Conservation (phyloP, 2,113 vertebrate genomes). For the Myanophis thanlyinensis region DNA sequence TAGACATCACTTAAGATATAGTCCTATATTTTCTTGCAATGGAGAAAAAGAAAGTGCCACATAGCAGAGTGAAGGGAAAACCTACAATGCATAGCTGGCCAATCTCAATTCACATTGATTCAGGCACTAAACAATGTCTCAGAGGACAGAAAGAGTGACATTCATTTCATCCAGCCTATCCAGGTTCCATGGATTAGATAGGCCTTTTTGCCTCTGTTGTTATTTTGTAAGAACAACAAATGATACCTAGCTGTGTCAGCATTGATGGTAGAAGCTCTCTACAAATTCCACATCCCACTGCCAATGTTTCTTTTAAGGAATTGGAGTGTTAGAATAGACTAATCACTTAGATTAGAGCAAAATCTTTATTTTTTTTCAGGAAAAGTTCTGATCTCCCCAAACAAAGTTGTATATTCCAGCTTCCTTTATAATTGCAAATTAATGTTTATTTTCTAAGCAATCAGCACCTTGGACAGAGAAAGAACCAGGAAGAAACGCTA, state of each 20-base stretch:
- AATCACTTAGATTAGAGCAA: background rate
- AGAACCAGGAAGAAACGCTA: background rate
- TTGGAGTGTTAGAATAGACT: background rate
- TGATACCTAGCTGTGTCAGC: background rate
- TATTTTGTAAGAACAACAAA: background rate
- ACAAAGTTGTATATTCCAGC: fast-evolving
- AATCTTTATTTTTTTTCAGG: background rate
- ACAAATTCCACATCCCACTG: background rate
- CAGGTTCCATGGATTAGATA: background rate
- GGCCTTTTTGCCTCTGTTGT: background rate
- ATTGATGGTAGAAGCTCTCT: background rate
- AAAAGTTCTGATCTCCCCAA: fast-evolving
- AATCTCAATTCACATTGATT: background rate
- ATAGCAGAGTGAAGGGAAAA: background rate
- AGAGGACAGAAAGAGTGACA: background rate
- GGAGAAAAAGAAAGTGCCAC: background rate
- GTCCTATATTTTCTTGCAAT: background rate
- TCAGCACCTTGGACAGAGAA: conserved; percentile 78
- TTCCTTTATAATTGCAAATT: fast-evolving
- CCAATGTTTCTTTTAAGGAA: background rate
- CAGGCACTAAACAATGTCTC: background rate
- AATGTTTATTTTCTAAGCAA: fast-evolving
- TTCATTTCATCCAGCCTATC: background rate
- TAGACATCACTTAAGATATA: background rate
- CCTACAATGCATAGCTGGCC: background rate